A percentile compares a stretch with the other conserved stretches of the same genome.
phyloP scores from a whole-genome alignment of 2,888 invertebrate species.

The Dimorphilus gyrociliatus region DNA sequence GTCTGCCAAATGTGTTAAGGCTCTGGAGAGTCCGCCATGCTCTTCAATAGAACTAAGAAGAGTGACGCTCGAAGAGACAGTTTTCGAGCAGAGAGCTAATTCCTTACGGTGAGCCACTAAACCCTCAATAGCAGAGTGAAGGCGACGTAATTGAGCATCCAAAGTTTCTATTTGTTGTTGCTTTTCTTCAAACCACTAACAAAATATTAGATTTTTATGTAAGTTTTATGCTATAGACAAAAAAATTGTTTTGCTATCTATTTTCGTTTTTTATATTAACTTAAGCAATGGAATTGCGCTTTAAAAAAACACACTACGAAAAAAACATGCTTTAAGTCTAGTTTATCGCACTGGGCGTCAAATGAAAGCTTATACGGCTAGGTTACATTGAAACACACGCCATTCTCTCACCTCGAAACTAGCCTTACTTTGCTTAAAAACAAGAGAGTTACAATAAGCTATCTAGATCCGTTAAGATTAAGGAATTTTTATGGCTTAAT shows the following conservation, averaged over 20 bases:
- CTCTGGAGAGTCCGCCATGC: constrained; percentile 72
- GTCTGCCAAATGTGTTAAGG: constrained; percentile 74
- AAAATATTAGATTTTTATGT: constrained; percentile 5
- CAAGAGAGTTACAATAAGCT: too few species aligned
- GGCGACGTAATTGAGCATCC: constrained; percentile 67
- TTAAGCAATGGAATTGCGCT: too few species aligned
- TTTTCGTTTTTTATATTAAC: too few species aligned
- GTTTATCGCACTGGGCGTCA: too few species aligned
- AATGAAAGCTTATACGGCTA: too few species aligned
- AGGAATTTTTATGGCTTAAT: too few species aligned
- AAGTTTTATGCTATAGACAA: background rate
- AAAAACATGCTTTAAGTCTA: too few species aligned
- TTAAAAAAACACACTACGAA: too few species aligned
- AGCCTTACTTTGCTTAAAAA: too few species aligned
- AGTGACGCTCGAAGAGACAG: constrained; percentile 69
- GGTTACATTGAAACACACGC: too few species aligned
- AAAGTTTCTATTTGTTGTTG: constrained; percentile 73
- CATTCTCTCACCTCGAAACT: too few species aligned
- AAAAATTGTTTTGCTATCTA: constrained; percentile 1
- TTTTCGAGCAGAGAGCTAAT: constrained; percentile 21
- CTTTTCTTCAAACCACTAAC: constrained; percentile 95
- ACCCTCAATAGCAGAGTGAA: constrained; percentile 69
- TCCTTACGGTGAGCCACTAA: constrained; percentile 63
- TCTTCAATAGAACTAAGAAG: constrained; percentile 83
- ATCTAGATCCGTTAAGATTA: too few species aligned